Evolutionary conservation across 2,113 vertebrate genomes (phyloP), one percentile per base, ranked within the genome.

Genomic region (Erinaceus europaeus): DNA sequence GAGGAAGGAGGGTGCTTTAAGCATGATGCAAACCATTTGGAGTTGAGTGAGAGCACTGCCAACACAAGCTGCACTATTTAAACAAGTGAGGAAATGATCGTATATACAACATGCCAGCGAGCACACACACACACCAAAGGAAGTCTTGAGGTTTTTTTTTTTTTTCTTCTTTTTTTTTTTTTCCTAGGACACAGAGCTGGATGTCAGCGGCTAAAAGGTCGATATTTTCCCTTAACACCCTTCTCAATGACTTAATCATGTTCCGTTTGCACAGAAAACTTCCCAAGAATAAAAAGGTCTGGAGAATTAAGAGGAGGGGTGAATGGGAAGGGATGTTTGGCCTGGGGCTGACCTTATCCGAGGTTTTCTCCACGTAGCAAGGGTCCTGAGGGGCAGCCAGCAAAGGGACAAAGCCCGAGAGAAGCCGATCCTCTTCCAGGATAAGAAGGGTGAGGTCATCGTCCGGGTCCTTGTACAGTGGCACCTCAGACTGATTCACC

Each of bases 21-120:
- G 98, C 98, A 98, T 99, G 98, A 99, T 99, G 98, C 98, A 99
- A 99, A 99, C 98, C 98, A 99, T 99, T 99, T 99, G 98, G 98
- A 99, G 98, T 96, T 95, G 98, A 98, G 97, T 67, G 96, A 97
- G 97, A 97, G 97, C 97, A 95, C 98, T 99, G 98, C 99, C 99
- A 99, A 98, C 98, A 99, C 98, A 99, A 98, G 98, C 98, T 99
- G 99, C 98, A 98, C 98, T 99, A 98, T 99, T 99, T 99, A 99
- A 99, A 99, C 98, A 99, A 98, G 98, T 98, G 98, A 99, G 98
- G 99, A 99, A 99, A 98, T 98, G 98, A 98, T 98, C 98, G 97
- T 99, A 98, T 98, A 98, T 98, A 98, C 98, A 98, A 98, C 98
- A 98, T 99, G 98, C 98, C 99, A 99, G 98, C 96, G 96, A 98